Base-by-base conservation (phyloP, 1,140 invertebrate genomes). In the Cataglyphis hispanica region DNA sequence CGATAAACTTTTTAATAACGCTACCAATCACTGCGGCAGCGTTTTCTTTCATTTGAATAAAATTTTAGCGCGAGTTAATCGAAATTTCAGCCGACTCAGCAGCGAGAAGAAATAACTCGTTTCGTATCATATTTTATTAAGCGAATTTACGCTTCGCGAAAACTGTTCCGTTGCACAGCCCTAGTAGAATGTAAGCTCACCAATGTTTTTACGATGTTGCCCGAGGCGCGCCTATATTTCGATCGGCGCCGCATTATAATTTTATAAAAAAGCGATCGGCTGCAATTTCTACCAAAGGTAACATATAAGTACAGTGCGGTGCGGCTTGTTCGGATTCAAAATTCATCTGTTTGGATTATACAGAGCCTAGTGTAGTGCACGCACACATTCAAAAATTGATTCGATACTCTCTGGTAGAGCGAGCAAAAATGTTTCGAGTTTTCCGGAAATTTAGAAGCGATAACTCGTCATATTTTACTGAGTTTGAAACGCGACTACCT, bases 301-400 rank as follows among this genome's bases (percentile, higher is more conserved):
- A 83, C 60, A 72, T 27, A 34, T 78, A 72, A 40, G 22, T 10
- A 7, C 2, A 11, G 27, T n/a, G 66, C 40, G 22, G 46, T 22
- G 63, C 11, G 37, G 46, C 16, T 72, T 75, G 58, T 78, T 77
- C 37, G 60, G 31, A 87, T 90, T 84, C 61, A 75, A 60, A 83
- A 87, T 85, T 80, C 64, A 85, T 72, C 46, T 81, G n/a, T 34
- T 31, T 69, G 86, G 88, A 90, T 90, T 90, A 87, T 87, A 86
- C 83, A 77, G 46, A 87, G 40, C 64, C 50, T 70, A 81, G 46
- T 81, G 46, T 81, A 64, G 27, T 25, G 31, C 50, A 37, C 10
- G 43, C 19, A 13, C 56, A 16, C 43, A 64, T 46, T 86, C 61
- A 87, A 89, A 90, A 85, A 85, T 89, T 87, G 83, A 89, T 87